phyloP scores from a whole-genome alignment of 2,797 vertebrate species.

The Cirrhinus molitorella region DNA sequence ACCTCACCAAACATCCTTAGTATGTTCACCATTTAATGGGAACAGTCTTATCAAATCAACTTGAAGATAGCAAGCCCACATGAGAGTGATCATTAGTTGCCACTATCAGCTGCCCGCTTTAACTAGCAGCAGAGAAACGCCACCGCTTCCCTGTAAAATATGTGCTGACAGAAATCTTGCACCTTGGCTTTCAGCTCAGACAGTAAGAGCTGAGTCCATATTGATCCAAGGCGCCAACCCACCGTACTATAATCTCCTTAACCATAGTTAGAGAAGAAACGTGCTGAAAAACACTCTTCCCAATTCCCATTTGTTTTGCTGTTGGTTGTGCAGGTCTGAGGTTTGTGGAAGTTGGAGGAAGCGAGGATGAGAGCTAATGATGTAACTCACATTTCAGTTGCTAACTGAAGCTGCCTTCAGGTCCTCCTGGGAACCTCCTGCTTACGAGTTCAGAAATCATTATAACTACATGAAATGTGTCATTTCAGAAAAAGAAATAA shows the following conservation, averaged over 20 bases:
- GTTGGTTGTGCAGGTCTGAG: conserved; percentile 33
- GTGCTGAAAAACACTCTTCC: conserved; percentile 36
- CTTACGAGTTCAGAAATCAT: conserved; percentile 16
- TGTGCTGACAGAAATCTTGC: conserved; percentile 28
- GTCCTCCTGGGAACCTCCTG: conserved; percentile 4
- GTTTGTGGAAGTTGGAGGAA: conserved; percentile 25
- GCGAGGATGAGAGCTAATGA: conserved; percentile 63
- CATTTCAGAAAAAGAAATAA: neutral
- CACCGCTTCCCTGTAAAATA: neutral
- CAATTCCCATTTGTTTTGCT: conserved; percentile 44
- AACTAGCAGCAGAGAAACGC: conserved; percentile 11
- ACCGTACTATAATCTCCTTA: conserved; percentile 38
- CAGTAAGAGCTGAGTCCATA: conserved; percentile 23
- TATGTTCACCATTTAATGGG: neutral
- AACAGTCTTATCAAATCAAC: conserved; percentile 4
- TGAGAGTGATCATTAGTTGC: conserved; percentile 28
- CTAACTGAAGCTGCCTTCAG: conserved; percentile 75
- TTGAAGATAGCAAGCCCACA: neutral
- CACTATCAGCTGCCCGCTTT: conserved; percentile 8
- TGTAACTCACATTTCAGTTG: conserved; percentile 78
- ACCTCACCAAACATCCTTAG: conserved; percentile 10
- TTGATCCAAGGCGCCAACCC: conserved; percentile 40
- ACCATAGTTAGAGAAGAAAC: conserved; percentile 34
- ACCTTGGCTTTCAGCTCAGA: conserved; percentile 30
- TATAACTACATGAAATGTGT: conserved; percentile 22